Conservation (phyloP, 2,797 vertebrate species). For the Sternarchorhynchus goeldii region DNA sequence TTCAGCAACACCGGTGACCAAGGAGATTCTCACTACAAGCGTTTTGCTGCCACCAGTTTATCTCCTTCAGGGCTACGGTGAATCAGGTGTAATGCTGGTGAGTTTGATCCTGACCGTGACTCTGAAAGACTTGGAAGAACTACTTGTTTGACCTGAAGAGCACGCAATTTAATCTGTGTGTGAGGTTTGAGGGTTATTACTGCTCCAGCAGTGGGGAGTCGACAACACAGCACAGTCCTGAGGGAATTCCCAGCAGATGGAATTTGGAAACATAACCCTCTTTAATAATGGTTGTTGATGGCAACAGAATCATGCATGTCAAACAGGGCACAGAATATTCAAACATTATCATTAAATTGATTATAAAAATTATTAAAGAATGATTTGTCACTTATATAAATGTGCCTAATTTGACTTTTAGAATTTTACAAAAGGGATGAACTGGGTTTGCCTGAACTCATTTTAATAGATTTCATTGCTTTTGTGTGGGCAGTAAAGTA, state of each 20-base stretch:
- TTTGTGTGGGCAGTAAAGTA: not conserved
- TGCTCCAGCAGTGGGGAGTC: too few species aligned
- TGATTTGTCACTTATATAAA: conserved; percentile 2
- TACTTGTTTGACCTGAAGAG: too few species aligned
- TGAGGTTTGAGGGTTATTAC: not conserved
- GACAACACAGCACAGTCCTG: not conserved
- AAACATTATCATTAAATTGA: conserved; percentile 30
- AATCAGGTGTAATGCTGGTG: not conserved
- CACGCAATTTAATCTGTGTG: too few species aligned
- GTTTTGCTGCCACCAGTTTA: too few species aligned
- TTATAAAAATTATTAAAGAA: not conserved
- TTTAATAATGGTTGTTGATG: conserved; percentile 37
- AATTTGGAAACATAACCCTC: conserved; percentile 36
- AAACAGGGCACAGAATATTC: conserved; percentile 29
- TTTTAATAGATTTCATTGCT: not conserved
- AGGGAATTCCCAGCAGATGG: conserved; percentile 36
- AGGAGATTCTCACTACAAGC: too few species aligned
- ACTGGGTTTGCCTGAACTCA: too few species aligned
- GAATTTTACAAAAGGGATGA: not conserved
- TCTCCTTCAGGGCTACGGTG: too few species aligned
- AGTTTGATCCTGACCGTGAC: too few species aligned
- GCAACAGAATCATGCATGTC: conserved; percentile 5
- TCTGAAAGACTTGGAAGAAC: too few species aligned
- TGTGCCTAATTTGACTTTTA: conserved; percentile 23
- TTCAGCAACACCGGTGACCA: too few species aligned